Base-by-base conservation (phyloP, 2,797 vertebrate genomes). In the Typhlichthys eigenmanni region DNA sequence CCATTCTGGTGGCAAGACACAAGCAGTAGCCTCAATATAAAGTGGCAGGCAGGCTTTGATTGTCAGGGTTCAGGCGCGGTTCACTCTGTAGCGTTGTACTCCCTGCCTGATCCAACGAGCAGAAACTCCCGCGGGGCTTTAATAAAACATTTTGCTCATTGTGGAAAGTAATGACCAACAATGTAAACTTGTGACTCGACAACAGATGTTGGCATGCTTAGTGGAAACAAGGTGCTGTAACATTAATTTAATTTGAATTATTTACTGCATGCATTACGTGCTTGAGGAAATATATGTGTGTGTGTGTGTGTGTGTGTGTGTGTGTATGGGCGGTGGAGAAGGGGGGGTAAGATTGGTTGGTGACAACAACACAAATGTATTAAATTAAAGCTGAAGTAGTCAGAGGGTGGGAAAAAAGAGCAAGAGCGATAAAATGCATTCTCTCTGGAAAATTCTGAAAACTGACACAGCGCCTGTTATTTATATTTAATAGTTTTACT, bases 111-210 rank as follows among this genome's bases (percentile, higher is more conserved):
- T 92, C 90, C 90, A 86, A 91, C 38, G 8, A n/a, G 46, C 76
- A 76, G 82, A 81, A 82, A 81, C 83, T 85, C 91, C 85, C 89
- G 61, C 29, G 90, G 91, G 93, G 88, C 88, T 72, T 86, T 91
- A 94, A 93, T 92, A 95, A 95, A 95, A 93, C 92, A 93, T 94
- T 93, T 90, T 90, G 82, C 85, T 93, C 91, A 80, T 92, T 91
- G 92, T 93, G 93, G 92, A 94, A 95, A 95, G 91, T 93, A 93
- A 93, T 90, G 91, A 93, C 85, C 89, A 91, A 91, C 78, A 83
- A 93, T 94, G 91, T 92, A 92, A 94, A 93, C 92, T 91, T 56
- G 55, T 87, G 87, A 90, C 91, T 91, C 85, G 91, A 95, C 92
- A 95, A 94, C 94, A 93, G 92, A 90, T 90, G 89, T 91, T 91